Evolutionary conservation across 1,140 invertebrate genomes (phyloP), one percentile per base, ranked within the genome.

Genomic region (Zaprionus inermis): DNA sequence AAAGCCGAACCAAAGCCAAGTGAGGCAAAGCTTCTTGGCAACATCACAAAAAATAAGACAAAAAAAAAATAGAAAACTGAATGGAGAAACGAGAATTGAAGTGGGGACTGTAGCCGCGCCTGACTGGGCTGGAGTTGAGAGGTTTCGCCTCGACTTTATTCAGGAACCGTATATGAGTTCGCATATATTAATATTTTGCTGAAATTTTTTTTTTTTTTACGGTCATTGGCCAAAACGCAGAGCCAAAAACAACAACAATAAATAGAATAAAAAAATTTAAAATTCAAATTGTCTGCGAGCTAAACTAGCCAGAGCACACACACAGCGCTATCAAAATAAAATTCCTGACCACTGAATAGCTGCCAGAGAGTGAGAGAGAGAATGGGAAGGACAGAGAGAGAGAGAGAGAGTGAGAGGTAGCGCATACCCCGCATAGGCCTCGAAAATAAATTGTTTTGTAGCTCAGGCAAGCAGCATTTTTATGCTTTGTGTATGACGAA

Each of bases 311-410:
- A 32, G 38, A 60, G n/a, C 20, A 63, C 36, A 28, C 22, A 49
- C 20, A 16, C 46, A n/a, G 38, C 79, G 79, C 79, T 76, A 77
- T 84, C 81, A 81, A 84, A 84, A 84, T 80, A 84, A 80, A 84
- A 83, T 83, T 83, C 80, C 80, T 78, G 73, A 84, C 64, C 71
- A 74, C 71, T 78, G 76, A 74, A 84, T 85, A 77, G 84, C 81
- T 84, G 65, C 65, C 30, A 65, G 24, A 66, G 30, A 64, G 54
- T 44, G 54, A 28, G 36, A 46, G 18, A 64, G 14, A 32, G 44
- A 64, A 46, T 44, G 54, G 22, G 36, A 46, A n/a, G 58, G 14
- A 32, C 34, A 44, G 52, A 58, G 18, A 38, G 18, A 51, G 28
- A 52, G 9, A 28, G 34, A 36, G 20, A 49, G 54, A 7, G 20